Conservation (phyloP, 2,888 invertebrate genomes). For the Listrodromus nycthemerus region DNA sequence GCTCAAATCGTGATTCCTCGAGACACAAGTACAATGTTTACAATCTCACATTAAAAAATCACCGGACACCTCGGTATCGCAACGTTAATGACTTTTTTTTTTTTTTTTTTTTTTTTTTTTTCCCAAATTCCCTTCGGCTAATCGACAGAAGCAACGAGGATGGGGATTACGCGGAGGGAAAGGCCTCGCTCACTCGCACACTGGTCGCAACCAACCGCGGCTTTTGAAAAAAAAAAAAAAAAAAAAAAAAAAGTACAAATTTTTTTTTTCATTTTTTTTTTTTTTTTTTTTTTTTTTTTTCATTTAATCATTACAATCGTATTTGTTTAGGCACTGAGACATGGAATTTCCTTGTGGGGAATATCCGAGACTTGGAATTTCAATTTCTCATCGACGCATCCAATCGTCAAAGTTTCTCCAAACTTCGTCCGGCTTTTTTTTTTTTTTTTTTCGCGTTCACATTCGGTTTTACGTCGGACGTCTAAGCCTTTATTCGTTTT, state of each 20-base stretch:
- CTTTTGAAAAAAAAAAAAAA: too few relatives aligned
- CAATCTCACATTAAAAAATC: background rate
- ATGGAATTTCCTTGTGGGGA: slow-evolving; percentile 75
- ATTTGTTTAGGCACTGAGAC: slow-evolving; percentile 81
- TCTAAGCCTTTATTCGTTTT: background rate
- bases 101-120: background rate
- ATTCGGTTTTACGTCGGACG: background rate
- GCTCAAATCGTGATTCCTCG: background rate
- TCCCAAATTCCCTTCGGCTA: background rate
- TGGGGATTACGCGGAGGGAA: slow-evolving; percentile 24
- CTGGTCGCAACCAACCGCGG: slow-evolving; percentile 15
- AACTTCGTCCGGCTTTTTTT: background rate
- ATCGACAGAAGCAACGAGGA: slow-evolving; percentile 8
- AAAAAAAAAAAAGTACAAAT: slow-evolving; percentile 44
- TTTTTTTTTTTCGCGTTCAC: background rate
- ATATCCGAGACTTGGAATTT: slow-evolving; percentile 59
- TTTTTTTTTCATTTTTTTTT: slow-evolving; percentile 12
- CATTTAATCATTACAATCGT: slow-evolving; percentile 65
- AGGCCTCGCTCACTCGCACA: slow-evolving; percentile 45
- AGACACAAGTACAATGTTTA: background rate
- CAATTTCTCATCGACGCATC: slow-evolving; percentile 25
- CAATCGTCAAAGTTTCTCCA: background rate
- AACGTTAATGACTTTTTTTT: background rate
- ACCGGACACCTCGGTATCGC: background rate
- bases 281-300: slow-evolving; percentile 28